phyloP scores from a whole-genome alignment of 2,888 invertebrate genomes.

The Slavum lentiscoides region DNA sequence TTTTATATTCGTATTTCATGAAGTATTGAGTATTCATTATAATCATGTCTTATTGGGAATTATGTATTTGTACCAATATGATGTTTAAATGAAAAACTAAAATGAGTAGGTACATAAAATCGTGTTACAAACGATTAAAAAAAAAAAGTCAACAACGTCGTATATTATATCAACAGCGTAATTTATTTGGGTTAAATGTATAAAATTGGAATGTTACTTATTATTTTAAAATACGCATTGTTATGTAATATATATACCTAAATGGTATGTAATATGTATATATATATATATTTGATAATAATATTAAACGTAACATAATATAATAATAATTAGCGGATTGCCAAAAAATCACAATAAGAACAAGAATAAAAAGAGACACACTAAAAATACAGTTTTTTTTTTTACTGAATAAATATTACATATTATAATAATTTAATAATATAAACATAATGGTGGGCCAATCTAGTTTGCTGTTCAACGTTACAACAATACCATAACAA shows the following conservation, averaged over 20 bases:
- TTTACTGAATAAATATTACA: constrained; percentile 17
- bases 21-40: too few relatives aligned
- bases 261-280: not conserved
- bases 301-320: constrained; percentile 44
- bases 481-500: not conserved
- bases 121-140: not conserved
- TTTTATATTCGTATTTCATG: too few relatives aligned
- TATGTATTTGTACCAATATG: not conserved
- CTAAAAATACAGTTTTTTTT: constrained; percentile 26
- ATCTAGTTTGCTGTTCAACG: not conserved
- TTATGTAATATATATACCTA: not conserved
- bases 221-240: constrained; percentile 29
- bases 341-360: constrained; percentile 40
- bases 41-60: not conserved
- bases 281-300: constrained; percentile 6
- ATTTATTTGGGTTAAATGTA: constrained; percentile 41
- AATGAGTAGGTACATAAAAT: not conserved
- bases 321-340: constrained; percentile 17
- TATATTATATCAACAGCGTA: constrained; percentile 33
- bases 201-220: constrained; percentile 33
- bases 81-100: too few relatives aligned
- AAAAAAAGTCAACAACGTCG: constrained; percentile 1
- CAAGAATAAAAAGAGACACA: constrained; percentile 11
- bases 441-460: not conserved
- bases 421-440: not conserved